Evolutionary conservation across 2,113 vertebrate genomes (phyloP).

Genomic region (Chelonoidis abingdonii): DNA sequence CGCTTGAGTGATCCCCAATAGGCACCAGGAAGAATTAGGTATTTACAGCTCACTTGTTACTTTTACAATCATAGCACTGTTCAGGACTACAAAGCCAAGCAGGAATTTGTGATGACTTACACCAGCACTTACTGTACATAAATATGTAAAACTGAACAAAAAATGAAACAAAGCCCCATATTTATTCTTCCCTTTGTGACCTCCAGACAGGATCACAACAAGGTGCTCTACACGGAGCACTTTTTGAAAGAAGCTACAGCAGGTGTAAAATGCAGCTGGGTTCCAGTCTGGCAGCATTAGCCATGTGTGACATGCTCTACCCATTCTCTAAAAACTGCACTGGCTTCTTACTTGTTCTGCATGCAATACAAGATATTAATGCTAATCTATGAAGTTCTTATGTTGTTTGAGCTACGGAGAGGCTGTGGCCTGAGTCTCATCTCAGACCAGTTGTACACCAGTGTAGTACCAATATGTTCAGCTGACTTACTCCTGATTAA

Average conservation of each 20-base stretch:
- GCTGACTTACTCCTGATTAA: not conserved
- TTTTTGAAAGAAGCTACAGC: fast-evolving
- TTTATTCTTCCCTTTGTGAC: conserved; percentile 7
- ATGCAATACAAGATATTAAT: not conserved
- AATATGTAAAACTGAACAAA: conserved; percentile 58
- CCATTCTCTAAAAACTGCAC: not conserved
- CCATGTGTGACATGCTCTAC: not conserved
- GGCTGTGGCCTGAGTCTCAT: fast-evolving
- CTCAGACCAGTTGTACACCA: not conserved
- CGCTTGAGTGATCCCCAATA: conserved; percentile 41
- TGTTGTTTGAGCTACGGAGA: not conserved
- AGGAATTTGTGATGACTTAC: conserved; percentile 61
- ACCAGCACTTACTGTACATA: conserved; percentile 47
- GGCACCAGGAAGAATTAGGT: conserved; percentile 48
- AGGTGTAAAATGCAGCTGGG: fast-evolving
- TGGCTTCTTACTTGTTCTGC: not conserved
- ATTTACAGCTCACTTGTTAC: conserved; percentile 48
- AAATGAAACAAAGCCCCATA: not conserved
- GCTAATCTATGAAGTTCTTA: not conserved
- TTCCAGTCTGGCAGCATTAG: not conserved
- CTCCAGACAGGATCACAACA: not conserved
- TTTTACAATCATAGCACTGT: conserved; percentile 57
- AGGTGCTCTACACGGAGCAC: not conserved
- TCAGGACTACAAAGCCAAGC: conserved; percentile 37
- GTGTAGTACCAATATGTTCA: not conserved